Conservation (phyloP, 2,888 invertebrate genomes). For the Spatulosminthurus flaviceps region DNA sequence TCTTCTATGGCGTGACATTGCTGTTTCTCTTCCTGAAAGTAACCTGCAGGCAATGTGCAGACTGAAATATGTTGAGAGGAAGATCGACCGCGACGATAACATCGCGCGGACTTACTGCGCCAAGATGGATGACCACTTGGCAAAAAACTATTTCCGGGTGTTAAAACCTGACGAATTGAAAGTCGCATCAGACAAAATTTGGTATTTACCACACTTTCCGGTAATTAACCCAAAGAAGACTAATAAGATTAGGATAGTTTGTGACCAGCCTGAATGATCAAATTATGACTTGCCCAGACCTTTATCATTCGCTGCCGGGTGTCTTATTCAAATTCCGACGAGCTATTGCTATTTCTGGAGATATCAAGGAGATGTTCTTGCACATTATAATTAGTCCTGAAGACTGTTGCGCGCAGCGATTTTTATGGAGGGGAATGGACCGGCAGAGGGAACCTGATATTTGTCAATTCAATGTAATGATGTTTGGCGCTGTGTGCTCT, state of each 20-base stretch:
- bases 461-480: slow-evolving; percentile 41
- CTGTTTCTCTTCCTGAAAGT: neutral
- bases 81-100: neutral
- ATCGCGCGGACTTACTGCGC: neutral
- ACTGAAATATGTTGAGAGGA: neutral
- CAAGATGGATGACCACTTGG: neutral
- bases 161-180: slow-evolving; percentile 25
- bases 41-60: neutral
- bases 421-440: slow-evolving; percentile 50
- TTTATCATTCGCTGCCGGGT: slow-evolving; percentile 42
- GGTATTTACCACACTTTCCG: slow-evolving; percentile 58
- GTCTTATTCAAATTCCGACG: slow-evolving; percentile 51
- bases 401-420: slow-evolving; percentile 50
- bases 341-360: slow-evolving; percentile 40
- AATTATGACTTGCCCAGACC: slow-evolving; percentile 52
- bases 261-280: slow-evolving; percentile 55
- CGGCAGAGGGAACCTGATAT: neutral
- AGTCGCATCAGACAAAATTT: neutral
- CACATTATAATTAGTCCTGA: slow-evolving; percentile 42
- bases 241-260: slow-evolving; percentile 56
- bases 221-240: slow-evolving; percentile 56
- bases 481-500: slow-evolving; percentile 51
- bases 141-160: slow-evolving; percentile 21
- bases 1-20: slow-evolving; percentile 22
- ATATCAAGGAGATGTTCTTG: slow-evolving; percentile 56